Percentiles rank a stretch among this genome's conserved stretches.
These are phyloP conservation scores for Thermophis baileyi DNA, from an alignment of 2,113 vertebrate species.

Conservation along the genomic window DNA sequence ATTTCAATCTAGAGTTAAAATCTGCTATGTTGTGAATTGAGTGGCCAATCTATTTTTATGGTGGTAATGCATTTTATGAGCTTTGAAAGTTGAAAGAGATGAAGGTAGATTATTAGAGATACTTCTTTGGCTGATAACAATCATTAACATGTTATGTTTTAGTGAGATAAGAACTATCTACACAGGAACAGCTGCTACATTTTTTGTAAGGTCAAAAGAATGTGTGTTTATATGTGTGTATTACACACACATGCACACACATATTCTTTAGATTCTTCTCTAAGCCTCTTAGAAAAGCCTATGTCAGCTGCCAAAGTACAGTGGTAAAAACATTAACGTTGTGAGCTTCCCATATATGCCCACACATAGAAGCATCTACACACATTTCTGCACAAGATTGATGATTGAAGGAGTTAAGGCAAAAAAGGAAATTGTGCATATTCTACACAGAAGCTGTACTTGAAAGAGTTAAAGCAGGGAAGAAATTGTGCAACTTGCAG, in stretches of 20 bases:
- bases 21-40: not conserved
- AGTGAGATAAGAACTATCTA: constrained; percentile 51
- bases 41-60: not conserved
- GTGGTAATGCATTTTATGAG: not conserved
- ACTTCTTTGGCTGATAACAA: constrained; percentile 33
- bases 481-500: constrained; percentile 70
- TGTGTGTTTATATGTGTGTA: not conserved
- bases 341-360: not conserved
- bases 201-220: constrained; percentile 63
- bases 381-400: not conserved
- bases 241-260: not conserved
- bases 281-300: constrained; percentile 61
- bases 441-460: fast-evolving
- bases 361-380: not conserved
- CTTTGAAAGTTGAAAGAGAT: constrained; percentile 16
- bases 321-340: not conserved
- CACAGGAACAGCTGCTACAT: constrained; percentile 63
- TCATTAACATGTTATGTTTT: constrained; percentile 58
- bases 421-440: not conserved
- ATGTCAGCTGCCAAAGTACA: constrained; percentile 49
- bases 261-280: constrained; percentile 54
- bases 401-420: not conserved
- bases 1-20: constrained; percentile 12
- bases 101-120: constrained; percentile 21
- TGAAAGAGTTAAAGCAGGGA: constrained; percentile 74